Base-by-base conservation (phyloP, 2,888 invertebrate genomes). In the Torymus tubicola region DNA sequence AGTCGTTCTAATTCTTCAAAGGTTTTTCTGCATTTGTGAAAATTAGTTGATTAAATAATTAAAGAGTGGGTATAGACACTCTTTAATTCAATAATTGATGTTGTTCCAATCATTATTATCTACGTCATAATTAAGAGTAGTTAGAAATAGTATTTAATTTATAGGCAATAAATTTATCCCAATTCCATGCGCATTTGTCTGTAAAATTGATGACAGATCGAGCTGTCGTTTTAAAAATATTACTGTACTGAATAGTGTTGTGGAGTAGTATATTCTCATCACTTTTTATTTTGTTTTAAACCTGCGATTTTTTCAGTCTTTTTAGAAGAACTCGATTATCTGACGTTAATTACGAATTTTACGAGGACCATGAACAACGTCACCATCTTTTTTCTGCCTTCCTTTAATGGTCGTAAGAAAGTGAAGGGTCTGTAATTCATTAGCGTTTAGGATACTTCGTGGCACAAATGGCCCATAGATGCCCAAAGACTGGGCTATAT, bases 341-440 rank as follows among this genome's bases (percentile, higher is more conserved):
- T 58, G 50, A n/a, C 24, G 42, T 78, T 78, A 70, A 70, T 70
- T 63, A 77, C 13, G 42, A 70, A 57, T 77, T 78, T 71, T 78
- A 78, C 42, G 60, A 69, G 42, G 42, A 42, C 1, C 50, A 18
- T 21, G 52, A 16, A 0, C 31, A 31, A 2, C 53, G 42, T 55
- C 24, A 10, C 63, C 16, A 31, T n/a, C 50, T 12, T 16, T 3
- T 18, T 76, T 69, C 55, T 42, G n/a, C 42, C 53, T 76, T 13
- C 21, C 8, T 24, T 55, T 78, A 65, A 78, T 65, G 65, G 58
- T 31, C 65, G 64, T 58, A 77, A 55, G 21, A 31, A 21, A 31
- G 31, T 42, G 42, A 42, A 24, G 24, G 11, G 65, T 71, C 55
- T 16, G 52, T 78, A 71, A 78, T 78, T 78, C 65, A 71, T 65